Conservation (phyloP, 2,888 invertebrate species). For the Copidosoma aretas region DNA sequence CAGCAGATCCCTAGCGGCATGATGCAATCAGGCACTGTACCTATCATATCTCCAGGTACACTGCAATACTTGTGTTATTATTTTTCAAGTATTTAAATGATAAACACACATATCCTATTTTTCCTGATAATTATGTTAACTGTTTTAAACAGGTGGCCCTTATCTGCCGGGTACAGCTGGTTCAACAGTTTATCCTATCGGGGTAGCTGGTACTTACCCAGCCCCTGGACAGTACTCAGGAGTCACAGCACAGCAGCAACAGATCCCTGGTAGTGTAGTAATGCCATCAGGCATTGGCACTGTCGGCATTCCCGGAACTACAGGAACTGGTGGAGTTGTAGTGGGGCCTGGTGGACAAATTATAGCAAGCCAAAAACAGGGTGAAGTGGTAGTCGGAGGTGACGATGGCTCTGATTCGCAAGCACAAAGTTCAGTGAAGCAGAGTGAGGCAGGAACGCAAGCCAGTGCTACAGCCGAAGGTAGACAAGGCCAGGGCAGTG, state of each 20-base stretch:
- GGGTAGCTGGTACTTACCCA: too few species aligned
- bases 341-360: conserved; percentile 21
- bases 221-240: not conserved
- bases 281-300: not conserved
- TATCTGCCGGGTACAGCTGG: too few species aligned
- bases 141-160: not conserved
- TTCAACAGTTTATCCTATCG: too few species aligned
- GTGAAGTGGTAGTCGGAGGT: conserved; percentile 36
- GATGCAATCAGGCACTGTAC: conserved; percentile 18
- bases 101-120: too few species aligned
- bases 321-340: conserved; percentile 26
- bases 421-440: conserved; percentile 71
- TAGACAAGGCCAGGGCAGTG: conserved; percentile 75
- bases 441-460: conserved; percentile 70
- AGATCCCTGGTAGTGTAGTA: too few species aligned
- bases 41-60: conserved; percentile 23
- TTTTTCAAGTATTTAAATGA: too few species aligned
- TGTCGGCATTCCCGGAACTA: conserved; percentile 31
- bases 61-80: not conserved
- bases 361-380: conserved; percentile 14
- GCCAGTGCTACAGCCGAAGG: conserved; percentile 82
- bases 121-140: not conserved
- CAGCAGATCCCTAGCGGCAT: too few species aligned
- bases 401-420: conserved; percentile 77
- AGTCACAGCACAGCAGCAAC: too few species aligned